phyloP scores from a whole-genome alignment of 2,888 invertebrate species.

The Iselma pallidipennis region DNA sequence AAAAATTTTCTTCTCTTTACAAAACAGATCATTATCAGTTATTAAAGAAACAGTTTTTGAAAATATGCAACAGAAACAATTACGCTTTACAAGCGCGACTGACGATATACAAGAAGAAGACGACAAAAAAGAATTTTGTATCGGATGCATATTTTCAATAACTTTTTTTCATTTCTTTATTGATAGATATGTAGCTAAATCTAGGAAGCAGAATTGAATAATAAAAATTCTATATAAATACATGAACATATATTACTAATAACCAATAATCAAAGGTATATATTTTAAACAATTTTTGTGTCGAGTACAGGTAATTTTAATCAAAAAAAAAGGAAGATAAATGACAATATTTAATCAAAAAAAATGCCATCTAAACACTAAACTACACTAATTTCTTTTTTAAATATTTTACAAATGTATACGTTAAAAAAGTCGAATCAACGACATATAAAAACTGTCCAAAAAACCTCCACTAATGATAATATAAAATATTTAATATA shows the following conservation, averaged over 20 bases:
- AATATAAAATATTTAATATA: constrained; percentile 52
- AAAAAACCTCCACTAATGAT: constrained; percentile 49
- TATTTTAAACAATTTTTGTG: constrained; percentile 20
- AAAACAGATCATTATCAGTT: constrained; percentile 18
- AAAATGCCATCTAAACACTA: constrained; percentile 43
- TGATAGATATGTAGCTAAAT: constrained; percentile 27
- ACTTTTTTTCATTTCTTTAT: background rate
- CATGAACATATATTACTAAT: constrained; percentile 17
- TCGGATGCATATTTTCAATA: background rate
- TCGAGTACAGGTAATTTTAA: constrained; percentile 20
- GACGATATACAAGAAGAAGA: background rate
- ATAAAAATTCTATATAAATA: constrained; percentile 23
- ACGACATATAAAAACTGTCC: constrained; percentile 55
- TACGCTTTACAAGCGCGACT: background rate
- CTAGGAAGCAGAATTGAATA: constrained; percentile 20
- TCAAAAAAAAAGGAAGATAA: constrained; percentile 12
- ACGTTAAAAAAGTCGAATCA: constrained; percentile 53
- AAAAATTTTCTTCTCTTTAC: constrained; percentile 28
- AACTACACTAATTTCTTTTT: constrained; percentile 52
- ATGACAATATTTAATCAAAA: constrained; percentile 30
- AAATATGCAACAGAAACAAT: background rate
- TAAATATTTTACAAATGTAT: constrained; percentile 54
- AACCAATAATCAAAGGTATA: constrained; percentile 19
- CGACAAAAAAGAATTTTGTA: background rate
- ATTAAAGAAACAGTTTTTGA: constrained; percentile 10